Conservation (phyloP, 2,797 vertebrate species). For the Falco novaeseelandiae region DNA sequence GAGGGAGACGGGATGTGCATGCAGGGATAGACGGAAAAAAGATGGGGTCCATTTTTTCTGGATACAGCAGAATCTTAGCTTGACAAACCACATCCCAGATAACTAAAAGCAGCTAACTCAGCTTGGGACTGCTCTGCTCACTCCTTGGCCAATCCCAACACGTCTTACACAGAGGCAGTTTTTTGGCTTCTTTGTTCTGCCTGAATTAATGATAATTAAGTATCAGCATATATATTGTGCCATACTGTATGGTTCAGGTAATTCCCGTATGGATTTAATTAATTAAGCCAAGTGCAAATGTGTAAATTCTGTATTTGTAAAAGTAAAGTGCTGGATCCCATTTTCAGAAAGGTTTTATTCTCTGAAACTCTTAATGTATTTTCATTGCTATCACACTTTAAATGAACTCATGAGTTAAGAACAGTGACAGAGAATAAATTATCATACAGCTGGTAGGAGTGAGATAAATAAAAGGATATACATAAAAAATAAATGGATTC, state of each 20-base stretch:
- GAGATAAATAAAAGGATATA: conserved; percentile 62
- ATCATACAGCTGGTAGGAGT: conserved; percentile 52
- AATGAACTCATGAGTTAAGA: conserved; percentile 64
- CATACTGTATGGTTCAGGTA: not conserved
- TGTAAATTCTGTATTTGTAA: conserved; percentile 34
- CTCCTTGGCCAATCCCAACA: not conserved
- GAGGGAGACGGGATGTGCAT: not conserved
- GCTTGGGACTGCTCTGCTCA: accelerated
- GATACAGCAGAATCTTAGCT: not conserved
- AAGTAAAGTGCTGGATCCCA: conserved; percentile 37
- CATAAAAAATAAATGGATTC: conserved; percentile 53
- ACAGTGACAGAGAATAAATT: conserved; percentile 70
- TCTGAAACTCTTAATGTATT: conserved; percentile 53
- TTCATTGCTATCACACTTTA: conserved; percentile 43
- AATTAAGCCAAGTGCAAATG: conserved; percentile 39
- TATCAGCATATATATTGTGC: not conserved
- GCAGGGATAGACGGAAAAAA: not conserved
- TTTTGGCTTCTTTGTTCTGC: not conserved
- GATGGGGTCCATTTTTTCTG: accelerated
- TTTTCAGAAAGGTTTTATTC: conserved; percentile 39
- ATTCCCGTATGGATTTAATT: not conserved
- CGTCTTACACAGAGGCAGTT: not conserved
- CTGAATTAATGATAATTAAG: not conserved
- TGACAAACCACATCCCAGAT: not conserved
- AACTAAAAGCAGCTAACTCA: too few species aligned